Evolutionary conservation across 2,797 vertebrate species (phyloP).

Genomic region (Pantherophis alleghaniensis): DNA sequence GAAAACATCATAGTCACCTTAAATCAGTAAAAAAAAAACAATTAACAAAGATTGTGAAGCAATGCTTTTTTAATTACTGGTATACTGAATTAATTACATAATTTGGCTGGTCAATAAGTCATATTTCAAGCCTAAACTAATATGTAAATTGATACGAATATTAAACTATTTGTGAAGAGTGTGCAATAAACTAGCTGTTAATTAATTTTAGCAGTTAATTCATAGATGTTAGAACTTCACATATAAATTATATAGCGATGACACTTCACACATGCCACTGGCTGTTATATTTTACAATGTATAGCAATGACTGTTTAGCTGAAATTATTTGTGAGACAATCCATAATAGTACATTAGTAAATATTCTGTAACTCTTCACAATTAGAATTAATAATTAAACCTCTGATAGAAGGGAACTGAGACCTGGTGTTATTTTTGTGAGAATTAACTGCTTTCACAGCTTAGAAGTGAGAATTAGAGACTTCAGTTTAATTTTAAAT

Average conservation of each 20-base stretch:
- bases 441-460: conserved; percentile 33
- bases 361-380: conserved; percentile 38
- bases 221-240: conserved; percentile 3
- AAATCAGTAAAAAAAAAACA: not conserved
- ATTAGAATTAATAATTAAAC: conserved; percentile 13
- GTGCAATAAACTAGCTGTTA: not conserved
- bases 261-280: not conserved
- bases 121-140: not conserved
- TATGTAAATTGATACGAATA: conserved; percentile 16
- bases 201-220: conserved; percentile 16
- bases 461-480: conserved; percentile 21
- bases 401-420: conserved; percentile 26
- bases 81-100: conserved; percentile 29
- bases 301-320: conserved; percentile 30
- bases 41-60: not conserved
- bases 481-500: conserved; percentile 28
- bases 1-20: not conserved
- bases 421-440: conserved; percentile 18
- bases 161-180: not conserved
- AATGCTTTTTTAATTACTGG: conserved; percentile 14
- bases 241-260: conserved; percentile 21
- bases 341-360: conserved; percentile 11
- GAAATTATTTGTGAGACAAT: conserved; percentile 16
- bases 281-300: conserved; percentile 32
- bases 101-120: conserved; percentile 28